Evolutionary conservation across 2,113 vertebrate species (phyloP).

Genomic region (Dolichallabes microphthalmus): DNA sequence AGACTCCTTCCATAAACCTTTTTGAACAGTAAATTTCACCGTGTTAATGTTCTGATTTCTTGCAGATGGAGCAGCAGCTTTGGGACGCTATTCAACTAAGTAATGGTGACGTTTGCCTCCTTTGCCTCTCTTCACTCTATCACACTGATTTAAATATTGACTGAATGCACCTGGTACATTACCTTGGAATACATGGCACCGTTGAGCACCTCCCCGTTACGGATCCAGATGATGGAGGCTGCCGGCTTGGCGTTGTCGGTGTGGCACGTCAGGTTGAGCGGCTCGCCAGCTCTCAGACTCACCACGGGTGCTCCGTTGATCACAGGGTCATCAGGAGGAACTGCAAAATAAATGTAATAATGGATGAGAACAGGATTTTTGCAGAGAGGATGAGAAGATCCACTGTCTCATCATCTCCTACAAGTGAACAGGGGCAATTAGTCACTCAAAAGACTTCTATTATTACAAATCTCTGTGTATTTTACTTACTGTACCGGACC

Average conservation of each 20-base stretch:
- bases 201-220: slow-evolving; percentile 89
- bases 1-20: background rate
- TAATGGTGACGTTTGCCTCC: too few relatives aligned
- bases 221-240: slow-evolving; percentile 93
- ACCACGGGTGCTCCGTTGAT: slow-evolving; percentile 91
- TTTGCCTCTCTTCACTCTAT: background rate
- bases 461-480: background rate
- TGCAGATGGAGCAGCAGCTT: too few relatives aligned
- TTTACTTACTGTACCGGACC: too few relatives aligned
- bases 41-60: background rate
- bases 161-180: slow-evolving; percentile 42
- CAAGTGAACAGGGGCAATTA: background rate
- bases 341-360: slow-evolving; percentile 64
- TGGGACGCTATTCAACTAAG: background rate
- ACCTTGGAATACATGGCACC: slow-evolving; percentile 98
- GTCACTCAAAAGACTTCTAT: background rate
- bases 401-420: background rate
- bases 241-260: slow-evolving; percentile 96
- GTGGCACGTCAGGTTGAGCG: slow-evolving; percentile 94
- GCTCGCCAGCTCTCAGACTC: slow-evolving; percentile 90
- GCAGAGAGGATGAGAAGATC: background rate
- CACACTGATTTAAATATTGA: background rate
- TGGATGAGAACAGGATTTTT: background rate
- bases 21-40: background rate
- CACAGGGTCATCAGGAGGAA: slow-evolving; percentile 95